Conservation (phyloP, 2,888 invertebrate species). For the Melieria crassipennis region DNA sequence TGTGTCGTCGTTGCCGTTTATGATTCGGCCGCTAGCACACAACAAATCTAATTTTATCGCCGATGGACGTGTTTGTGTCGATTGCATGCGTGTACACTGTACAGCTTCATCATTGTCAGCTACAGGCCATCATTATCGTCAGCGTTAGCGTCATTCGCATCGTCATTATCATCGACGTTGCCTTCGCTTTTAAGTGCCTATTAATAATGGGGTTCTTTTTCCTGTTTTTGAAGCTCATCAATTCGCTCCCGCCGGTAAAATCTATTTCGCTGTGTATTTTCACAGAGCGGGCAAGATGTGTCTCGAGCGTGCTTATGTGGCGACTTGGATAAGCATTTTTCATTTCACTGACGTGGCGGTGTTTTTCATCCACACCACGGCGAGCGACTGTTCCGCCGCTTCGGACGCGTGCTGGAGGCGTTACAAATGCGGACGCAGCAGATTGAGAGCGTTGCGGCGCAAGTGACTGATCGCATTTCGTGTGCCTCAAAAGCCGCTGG, state of each 20-base stretch:
- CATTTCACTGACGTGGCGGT: not conserved
- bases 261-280: too few species aligned
- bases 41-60: slow-evolving; percentile 14
- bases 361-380: not conserved
- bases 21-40: not conserved
- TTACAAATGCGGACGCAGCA: too few species aligned
- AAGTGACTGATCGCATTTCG: not conserved
- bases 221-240: not conserved
- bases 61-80: not conserved
- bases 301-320: not conserved
- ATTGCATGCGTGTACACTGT: too few species aligned
- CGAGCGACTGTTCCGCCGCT: too few species aligned
- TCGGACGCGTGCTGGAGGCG: too few species aligned
- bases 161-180: too few species aligned
- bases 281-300: not conserved
- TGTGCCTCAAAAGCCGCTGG: too few species aligned
- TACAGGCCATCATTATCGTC: too few species aligned
- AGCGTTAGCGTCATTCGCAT: too few species aligned
- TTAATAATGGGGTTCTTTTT: slow-evolving; percentile 6
- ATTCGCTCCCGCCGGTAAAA: too few species aligned
- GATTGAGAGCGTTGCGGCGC: not conserved
- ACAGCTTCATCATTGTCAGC: too few species aligned
- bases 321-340: not conserved
- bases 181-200: slow-evolving; percentile 9
- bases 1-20: too few species aligned